A percentile compares a stretch with the other conserved stretches of the same genome.
Conservation (phyloP, 2,888 invertebrate species). For the Eumerus sabulonum region DNA sequence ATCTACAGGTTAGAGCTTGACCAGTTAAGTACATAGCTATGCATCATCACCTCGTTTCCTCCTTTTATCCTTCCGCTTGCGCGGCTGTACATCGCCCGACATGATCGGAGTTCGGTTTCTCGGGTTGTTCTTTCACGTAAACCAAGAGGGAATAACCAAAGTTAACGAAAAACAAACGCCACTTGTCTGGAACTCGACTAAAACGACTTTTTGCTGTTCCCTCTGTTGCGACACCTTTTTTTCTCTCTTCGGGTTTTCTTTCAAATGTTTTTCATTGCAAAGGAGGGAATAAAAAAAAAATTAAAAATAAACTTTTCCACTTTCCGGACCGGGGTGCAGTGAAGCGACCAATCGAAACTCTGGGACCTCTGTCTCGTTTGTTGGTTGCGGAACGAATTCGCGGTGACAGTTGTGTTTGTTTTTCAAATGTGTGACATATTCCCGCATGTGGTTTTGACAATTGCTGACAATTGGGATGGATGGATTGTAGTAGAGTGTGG, state of each 20-base stretch:
- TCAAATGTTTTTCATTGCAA: conserved; percentile 58
- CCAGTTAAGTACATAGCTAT: background rate
- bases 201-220: conserved; percentile 10
- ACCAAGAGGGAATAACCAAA: too few relatives aligned
- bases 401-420: conserved; percentile 43
- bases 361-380: conserved; percentile 34
- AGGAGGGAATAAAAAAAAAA: conserved; percentile 56
- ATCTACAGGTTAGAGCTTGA: background rate
- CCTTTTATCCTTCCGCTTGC: conserved; percentile 91
- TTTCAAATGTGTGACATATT: conserved; percentile 1
- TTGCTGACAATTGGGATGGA: too few relatives aligned
- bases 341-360: conserved; percentile 37
- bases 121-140: too few relatives aligned
- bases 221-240: background rate
- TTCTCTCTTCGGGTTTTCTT: conserved; percentile 6
- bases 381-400: background rate
- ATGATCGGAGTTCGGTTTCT: too few relatives aligned
- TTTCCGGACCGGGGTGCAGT: conserved; percentile 55
- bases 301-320: conserved; percentile 21
- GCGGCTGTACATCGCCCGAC: conserved; percentile 93
- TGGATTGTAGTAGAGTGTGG: conserved; percentile 18
- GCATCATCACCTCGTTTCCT: conserved; percentile 85
- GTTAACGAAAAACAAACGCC: conserved; percentile 4
- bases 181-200: conserved; percentile 21
- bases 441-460: conserved; percentile 30